Base-by-base conservation (phyloP, 2,888 invertebrate genomes). In the Eudasyphora cyanicolor region DNA sequence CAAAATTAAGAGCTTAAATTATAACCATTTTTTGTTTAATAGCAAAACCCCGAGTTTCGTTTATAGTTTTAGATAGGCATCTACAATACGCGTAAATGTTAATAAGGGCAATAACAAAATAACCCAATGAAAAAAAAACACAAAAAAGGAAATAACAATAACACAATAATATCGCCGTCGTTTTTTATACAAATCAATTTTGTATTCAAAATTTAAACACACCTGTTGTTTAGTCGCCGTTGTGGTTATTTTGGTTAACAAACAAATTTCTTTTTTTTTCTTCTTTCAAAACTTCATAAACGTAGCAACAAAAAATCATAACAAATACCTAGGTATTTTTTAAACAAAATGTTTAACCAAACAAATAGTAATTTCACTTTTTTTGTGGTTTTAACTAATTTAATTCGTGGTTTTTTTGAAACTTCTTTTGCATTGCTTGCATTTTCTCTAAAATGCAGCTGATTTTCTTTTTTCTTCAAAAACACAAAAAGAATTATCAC, bases 1-100 rank as follows among this genome's bases (percentile, higher is more conserved):
- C 82, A 70, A 78, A 82, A 78, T 75, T 78, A 82, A 75, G 74
- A 74, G 60, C n/a, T 74, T 42, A 60, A 45, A 24, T 75, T 29
- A 75, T 51, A 60, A 42, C 75, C 78, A 62, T 38, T 64, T n/a
- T 69, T 69, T 17, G 57, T 49, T 71, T 49, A 60, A 71, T 69
- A 19, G 42, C 14, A 35, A 69, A 32, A 42, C 2, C 45, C 12
- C 42, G n/a, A n/a, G n/a, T n/a, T n/a, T n/a, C n/a, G n/a, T n/a
- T n/a, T n/a, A n/a, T n/a, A n/a, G n/a, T n/a, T n/a, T n/a, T n/a
- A n/a, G n/a, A 75, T 2, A 45, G n/a, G 5, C 45, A 45, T 45
- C n/a, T 45, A 32, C 35, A 57, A 3, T n/a, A 51, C 70, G 75
- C 71, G 71, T 76, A 79, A 79, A 76, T 45, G 76, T 42, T 7